phyloP scores from a whole-genome alignment of 2,888 invertebrate species.

The Nephrotoma appendiculata region DNA sequence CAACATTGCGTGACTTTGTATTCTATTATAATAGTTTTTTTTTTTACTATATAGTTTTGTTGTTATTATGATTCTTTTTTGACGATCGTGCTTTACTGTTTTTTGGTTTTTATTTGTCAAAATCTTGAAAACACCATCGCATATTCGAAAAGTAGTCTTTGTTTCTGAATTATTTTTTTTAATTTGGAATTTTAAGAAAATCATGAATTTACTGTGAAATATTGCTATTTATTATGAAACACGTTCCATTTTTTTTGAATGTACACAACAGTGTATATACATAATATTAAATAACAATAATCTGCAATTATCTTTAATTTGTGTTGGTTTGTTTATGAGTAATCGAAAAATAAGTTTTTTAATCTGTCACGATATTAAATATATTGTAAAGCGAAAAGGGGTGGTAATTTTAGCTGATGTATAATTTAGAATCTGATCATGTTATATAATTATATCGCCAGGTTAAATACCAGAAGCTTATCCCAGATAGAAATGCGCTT shows the following conservation, averaged over 20 bases:
- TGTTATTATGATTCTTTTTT: not conserved
- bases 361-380: not conserved
- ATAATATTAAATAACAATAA: not conserved
- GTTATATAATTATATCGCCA: too few species aligned
- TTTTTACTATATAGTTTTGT: not conserved
- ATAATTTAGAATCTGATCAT: too few species aligned
- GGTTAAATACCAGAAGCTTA: too few species aligned
- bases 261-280: not conserved
- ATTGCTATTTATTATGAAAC: not conserved
- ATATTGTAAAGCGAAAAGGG: too few species aligned
- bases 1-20: slow-evolving; percentile 3
- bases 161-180: not conserved
- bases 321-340: not conserved
- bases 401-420: too few species aligned
- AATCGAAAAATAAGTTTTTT: not conserved
- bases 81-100: slow-evolving; percentile 1
- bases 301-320: not conserved
- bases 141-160: not conserved
- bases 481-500: too few species aligned
- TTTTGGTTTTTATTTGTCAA: not conserved
- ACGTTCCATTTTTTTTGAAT: not conserved
- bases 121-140: not conserved
- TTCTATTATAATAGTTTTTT: not conserved
- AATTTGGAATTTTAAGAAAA: not conserved
- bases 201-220: not conserved